phyloP scores from a whole-genome alignment of 2,888 invertebrate genomes.

The Hedychridium roseum region DNA sequence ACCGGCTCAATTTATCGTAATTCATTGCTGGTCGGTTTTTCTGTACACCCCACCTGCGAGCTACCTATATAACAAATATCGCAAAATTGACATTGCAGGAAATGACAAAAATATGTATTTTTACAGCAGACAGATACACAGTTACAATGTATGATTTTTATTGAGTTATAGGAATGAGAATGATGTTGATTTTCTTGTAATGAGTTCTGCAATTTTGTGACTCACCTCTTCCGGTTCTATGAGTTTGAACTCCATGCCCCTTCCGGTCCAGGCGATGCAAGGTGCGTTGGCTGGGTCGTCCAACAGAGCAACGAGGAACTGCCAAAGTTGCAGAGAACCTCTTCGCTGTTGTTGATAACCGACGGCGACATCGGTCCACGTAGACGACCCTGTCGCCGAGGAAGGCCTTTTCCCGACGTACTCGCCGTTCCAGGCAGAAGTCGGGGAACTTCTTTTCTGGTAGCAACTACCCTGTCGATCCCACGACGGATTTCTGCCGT shows the following conservation, averaged over 20 bases:
- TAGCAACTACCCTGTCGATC: constrained; percentile 47
- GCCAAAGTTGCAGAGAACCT: constrained; percentile 92
- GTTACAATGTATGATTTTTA: too few species aligned
- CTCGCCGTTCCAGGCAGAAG: constrained; percentile 49
- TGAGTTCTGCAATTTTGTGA: neutral
- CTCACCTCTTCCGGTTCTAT: constrained; percentile 92
- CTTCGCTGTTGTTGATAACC: constrained; percentile 69
- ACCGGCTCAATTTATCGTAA: constrained; percentile 93
- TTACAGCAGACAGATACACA: too few species aligned
- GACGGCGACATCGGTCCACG: constrained; percentile 53
- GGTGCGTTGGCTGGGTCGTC: constrained; percentile 77
- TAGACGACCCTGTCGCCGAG: constrained; percentile 37
- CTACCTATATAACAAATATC: constrained; percentile 72
- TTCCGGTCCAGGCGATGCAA: constrained; percentile 93
- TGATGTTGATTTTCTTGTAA: too few species aligned
- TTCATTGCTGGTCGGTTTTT: constrained; percentile 98
- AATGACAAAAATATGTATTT: too few species aligned
- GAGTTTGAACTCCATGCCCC: constrained; percentile 94
- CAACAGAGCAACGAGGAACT: constrained; percentile 86
- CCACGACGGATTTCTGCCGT: constrained; percentile 48
- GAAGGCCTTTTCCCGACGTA: constrained; percentile 46
- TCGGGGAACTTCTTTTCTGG: constrained; percentile 51
- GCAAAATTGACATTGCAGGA: too few species aligned
- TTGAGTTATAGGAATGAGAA: too few species aligned
- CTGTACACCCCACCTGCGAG: constrained; percentile 93